Evolutionary conservation across 2,113 vertebrate species (phyloP), one percentile per base, ranked within the genome.

Genomic region (Puffinus mauretanicus): DNA sequence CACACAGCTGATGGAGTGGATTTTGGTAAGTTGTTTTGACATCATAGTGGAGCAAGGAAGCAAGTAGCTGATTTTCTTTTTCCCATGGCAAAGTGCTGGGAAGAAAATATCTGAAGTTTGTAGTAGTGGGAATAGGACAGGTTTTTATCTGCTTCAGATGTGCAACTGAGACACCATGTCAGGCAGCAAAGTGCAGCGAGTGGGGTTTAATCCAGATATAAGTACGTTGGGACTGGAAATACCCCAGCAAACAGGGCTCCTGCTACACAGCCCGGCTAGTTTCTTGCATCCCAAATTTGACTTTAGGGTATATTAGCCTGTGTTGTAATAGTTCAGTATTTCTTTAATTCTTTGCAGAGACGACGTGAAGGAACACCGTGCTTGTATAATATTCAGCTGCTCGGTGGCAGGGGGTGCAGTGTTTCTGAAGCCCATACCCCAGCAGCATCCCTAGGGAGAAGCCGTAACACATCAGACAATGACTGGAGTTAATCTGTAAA

Each of bases 21-120:
- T 61, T 77, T 58, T 57, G 47, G 9, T 17, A 44, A n/a, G 18
- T 27, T 58, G 49, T 69, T 89, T 69, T 44, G 44, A 64, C n/a
- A 54, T 58, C 10, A 9, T 20, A 38, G 38, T 2, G 1, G 25
- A 79, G 44, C 57, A 94, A 69, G 81, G 61, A 77, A 86, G 36
- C 38, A 44, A 77, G 65, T 36, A 26, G 65, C 38, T 78, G 6
- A 9, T 92, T 82, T 91, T 65, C 25, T 88, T 62, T 62, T 57
- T 54, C 69, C n/a, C 1, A 0, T 52, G 25, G 34, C 75, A 55
- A n/a, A 60, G 49, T 0, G 2, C 17, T 51, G 44, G 51, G 32
- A 82, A 64, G 60, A 62, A 72, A 73, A 42, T 72, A 78, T 12
- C 71, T 82, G 44, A 73, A 75, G 55, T 82, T 73, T 64, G 8